phyloP scores from a whole-genome alignment of 1,140 invertebrate genomes.

The Ptiloglossa arizonensis region DNA sequence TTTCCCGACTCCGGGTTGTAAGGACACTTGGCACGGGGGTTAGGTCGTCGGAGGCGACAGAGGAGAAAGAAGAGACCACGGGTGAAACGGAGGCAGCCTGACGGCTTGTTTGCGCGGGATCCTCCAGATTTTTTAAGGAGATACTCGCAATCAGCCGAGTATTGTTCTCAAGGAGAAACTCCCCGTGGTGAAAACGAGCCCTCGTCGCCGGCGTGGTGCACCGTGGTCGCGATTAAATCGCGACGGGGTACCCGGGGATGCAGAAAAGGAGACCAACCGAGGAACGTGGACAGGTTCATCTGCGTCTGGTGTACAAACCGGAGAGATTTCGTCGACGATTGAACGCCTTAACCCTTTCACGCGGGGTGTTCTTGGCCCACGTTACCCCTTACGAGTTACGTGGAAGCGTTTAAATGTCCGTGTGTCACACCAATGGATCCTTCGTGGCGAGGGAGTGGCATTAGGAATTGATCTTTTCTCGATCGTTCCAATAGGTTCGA shows the following conservation, averaged over 20 bases:
- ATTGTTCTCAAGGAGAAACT: slow-evolving; percentile 73
- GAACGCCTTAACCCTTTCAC: no score
- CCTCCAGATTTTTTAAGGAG: slow-evolving; percentile 64
- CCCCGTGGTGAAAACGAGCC: slow-evolving; percentile 74
- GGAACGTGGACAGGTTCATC: background rate
- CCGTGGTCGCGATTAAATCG: slow-evolving; percentile 22
- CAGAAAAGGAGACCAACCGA: background rate
- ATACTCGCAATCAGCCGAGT: slow-evolving; percentile 72
- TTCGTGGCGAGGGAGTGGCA: no score
- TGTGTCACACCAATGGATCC: no score
- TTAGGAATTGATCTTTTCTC: no score
- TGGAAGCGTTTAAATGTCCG: no score
- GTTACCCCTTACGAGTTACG: no score
- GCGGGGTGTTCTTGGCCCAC: no score
- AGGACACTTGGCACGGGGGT: background rate
- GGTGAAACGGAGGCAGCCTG: background rate
- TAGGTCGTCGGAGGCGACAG: background rate
- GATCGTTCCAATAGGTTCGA: no score
- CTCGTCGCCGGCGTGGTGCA: slow-evolving; percentile 61
- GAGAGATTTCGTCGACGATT: no score
- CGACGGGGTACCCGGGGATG: slow-evolving; percentile 63
- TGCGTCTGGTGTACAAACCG: no score
- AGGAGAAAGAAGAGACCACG: background rate
- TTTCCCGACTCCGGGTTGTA: background rate
- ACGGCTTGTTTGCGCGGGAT: slow-evolving; percentile 46